phyloP scores from a whole-genome alignment of 2,888 invertebrate genomes.

The Spatulosminthurus flaviceps region DNA sequence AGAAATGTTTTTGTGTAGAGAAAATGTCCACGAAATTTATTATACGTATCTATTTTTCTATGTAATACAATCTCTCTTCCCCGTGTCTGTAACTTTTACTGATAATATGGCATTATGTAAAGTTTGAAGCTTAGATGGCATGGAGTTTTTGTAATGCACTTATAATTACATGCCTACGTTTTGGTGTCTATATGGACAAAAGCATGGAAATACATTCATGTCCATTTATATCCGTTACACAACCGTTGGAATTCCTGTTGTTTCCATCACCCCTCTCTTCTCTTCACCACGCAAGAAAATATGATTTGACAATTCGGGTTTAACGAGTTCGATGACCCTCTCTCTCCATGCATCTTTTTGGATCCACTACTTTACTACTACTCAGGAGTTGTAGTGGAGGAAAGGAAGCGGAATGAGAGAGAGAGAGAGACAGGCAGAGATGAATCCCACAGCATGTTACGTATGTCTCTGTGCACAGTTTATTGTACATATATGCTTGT shows the following conservation, averaged over 20 bases:
- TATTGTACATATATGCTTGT: too few species aligned
- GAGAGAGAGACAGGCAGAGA: background rate
- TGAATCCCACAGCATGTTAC: too few species aligned
- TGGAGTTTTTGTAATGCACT: too few species aligned
- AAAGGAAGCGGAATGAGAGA: background rate
- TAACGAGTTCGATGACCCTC: slow-evolving; percentile 18
- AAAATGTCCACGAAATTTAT: too few species aligned
- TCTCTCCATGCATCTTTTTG: slow-evolving; percentile 13
- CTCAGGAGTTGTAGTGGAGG: background rate
- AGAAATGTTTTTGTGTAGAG: too few species aligned
- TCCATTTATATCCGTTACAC: slow-evolving; percentile 9
- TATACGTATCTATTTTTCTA: too few species aligned
- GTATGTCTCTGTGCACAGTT: too few species aligned
- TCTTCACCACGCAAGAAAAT: slow-evolving; percentile 8
- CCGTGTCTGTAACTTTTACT: too few species aligned
- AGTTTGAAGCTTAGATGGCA: too few species aligned
- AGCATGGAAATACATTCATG: background rate
- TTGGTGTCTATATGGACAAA: background rate
- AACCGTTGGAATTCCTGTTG: slow-evolving; percentile 2
- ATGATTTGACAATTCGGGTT: slow-evolving; percentile 18
- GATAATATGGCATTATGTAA: too few species aligned
- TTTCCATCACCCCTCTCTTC: background rate
- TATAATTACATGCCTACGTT: too few species aligned
- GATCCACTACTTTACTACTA: background rate
- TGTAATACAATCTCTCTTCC: too few species aligned